Conservation (phyloP, 2,888 invertebrate genomes). For the Scaeva pyrastri region DNA sequence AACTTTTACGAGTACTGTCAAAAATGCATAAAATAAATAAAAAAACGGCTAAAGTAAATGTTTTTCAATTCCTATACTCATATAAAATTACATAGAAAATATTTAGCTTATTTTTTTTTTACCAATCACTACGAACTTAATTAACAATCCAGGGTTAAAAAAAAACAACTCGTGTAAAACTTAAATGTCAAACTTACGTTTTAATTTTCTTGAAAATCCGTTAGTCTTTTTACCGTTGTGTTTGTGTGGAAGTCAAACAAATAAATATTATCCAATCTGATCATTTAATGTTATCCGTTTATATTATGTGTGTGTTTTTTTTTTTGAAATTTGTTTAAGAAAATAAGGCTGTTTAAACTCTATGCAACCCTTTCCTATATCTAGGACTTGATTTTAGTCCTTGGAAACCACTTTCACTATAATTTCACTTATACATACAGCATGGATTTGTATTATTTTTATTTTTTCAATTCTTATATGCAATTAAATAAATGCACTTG, state of each 20-base stretch:
- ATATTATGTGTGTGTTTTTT: neutral
- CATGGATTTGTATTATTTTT: neutral
- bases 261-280: conserved; percentile 57
- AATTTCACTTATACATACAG: neutral
- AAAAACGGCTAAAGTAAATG: no score
- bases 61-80: no score
- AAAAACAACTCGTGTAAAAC: neutral
- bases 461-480: neutral
- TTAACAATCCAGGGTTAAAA: neutral
- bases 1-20: no score
- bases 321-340: neutral
- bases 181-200: conserved; percentile 36
- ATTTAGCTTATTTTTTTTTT: no score
- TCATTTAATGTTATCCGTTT: conserved; percentile 58
- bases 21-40: no score
- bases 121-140: neutral
- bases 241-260: conserved; percentile 9
- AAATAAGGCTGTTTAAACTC: neutral
- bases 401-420: conserved; percentile 18
- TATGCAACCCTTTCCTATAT: neutral
- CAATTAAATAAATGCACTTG: conserved; percentile 2
- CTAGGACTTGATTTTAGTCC: conserved; percentile 11
- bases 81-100: no score
- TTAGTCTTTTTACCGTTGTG: neutral
- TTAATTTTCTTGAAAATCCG: conserved; percentile 14